Base-by-base conservation (phyloP, 2,113 vertebrate genomes). In the Tichodroma muraria region DNA sequence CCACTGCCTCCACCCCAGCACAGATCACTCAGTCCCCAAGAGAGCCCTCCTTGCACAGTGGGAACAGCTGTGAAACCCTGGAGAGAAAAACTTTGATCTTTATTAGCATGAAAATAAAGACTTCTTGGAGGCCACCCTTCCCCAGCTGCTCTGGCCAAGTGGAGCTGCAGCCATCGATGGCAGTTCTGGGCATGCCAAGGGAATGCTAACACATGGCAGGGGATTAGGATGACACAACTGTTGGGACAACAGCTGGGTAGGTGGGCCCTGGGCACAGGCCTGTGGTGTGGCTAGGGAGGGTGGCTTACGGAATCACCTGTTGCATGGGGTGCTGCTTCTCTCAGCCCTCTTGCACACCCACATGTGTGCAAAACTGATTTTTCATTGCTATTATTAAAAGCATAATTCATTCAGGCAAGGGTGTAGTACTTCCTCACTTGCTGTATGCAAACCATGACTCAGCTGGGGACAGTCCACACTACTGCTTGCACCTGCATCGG, bases 231-330 rank as follows among this genome's bases (percentile, higher is more conserved):
- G 87, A 92, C 79, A 47, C 95, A 92, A 53, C 64, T 94, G 84
- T 54, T 94, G 47, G 72, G 86, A 91, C 71, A 88, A 42, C 70
- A 85, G 82, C 78, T 65, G 93, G 44, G 59, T 35, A 44, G 94
- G 81, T 59, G 49, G 11, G 86, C 70, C 91, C 70, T 45, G 88
- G 69, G 72, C 47, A 73, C 75, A 89, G 96, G 95, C 92, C 69
- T 78, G 47, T 13, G 6, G 21, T 70, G 52, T 31, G 85, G 49
- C 81, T 63, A 93, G 90, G 66, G 82, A 86, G 75, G 66, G 35
- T 10, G 22, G 78, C 71, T 94, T 89, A 57, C n/a, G 80, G 93
- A 56, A 69, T 87, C 95, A 97, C 82, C 94, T 97, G 96, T 89
- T 95, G 86, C 15, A 75, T 49, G 87, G 75, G 47, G 52, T 59